Evolutionary conservation across 2,888 invertebrate species (phyloP), one percentile per base, ranked within the genome.

Genomic region (Amblyjoppa proteus): DNA sequence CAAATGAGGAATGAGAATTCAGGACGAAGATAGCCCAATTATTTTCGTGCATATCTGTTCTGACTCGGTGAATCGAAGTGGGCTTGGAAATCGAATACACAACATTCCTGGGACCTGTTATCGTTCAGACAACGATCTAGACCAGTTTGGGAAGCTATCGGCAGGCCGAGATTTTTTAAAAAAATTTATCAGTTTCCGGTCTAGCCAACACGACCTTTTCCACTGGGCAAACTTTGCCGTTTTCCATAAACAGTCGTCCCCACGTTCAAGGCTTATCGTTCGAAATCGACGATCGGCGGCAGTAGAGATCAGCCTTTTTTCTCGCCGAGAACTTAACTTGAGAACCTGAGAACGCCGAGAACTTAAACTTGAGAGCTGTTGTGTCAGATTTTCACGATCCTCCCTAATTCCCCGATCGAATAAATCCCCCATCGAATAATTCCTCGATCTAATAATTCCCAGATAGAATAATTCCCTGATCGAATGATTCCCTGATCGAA

Each of bases 271-370:
- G 31, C 28, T 45, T 69, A 69, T 69, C 45, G 16, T 28, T 28
- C 28, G 28, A 69, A 58, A 6, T 58, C 25, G 28, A 28, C 56
- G 56, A 25, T 25, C 25, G 6, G 5, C 49, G 45, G 5, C 11
- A 9, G 16, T 25, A 9, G 5, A 41, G 45, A 5, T 34, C 51
- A 16, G n/a, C 51, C 56, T 73, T 73, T 38, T 13, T 58, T 58
- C 31, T 31, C 53, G 3, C 4, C 58, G 9, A 16, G 31, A 16
- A 61, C 74, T 74, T 74, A 74, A 74, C 61, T 74, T 74, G 58
- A 28, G 61, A 61, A 28, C n/a, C 28, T 28, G 20, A 20, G 20
- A 20, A 20, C 20, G 20, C 20, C 20, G 20, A 20, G 20, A 20
- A 20, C 20, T 20, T 20, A 20, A 20, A 20, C 20, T 20, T 20